Base-by-base conservation (phyloP, 2,888 invertebrate species). In the Agapostemon virescens region DNA sequence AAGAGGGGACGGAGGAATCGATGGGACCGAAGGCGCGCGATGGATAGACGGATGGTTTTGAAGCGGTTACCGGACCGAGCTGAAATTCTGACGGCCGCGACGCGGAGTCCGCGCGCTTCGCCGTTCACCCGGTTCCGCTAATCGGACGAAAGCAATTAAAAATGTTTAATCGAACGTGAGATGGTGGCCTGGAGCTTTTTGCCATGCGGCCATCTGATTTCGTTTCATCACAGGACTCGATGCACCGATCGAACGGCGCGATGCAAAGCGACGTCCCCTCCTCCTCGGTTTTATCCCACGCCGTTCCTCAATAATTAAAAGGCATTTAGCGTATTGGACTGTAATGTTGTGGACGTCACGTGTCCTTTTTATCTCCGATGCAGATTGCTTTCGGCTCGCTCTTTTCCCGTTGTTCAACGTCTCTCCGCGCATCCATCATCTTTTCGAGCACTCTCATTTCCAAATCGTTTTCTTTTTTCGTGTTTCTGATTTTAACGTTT, bases 141-240 rank as follows among this genome's bases (percentile, higher is more conserved):
- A 86, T 85, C 79, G 82, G 73, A 77, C 74, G 79, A 86, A 83
- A 85, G 83, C 83, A 84, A 87, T 87, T 86, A 87, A 87, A 87
- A 86, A 85, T 86, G 86, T 84, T 84, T 86, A 84, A 86, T 86
- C 86, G 81, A 81, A 86, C 86, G 84, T 85, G 84, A 84, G 82
- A 77, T 74, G 76, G 79, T 66, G 78, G 70, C 64, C 71, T 26
- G 30, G 1, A 75, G 69, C 74, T 75, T 67, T 75, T 63, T 64
- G 52, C 61, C 49, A 40, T 33, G 38, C 69, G 52, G 40, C 26
- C 77, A 58, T 67, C 77, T 73, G 76, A 75, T 63, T 77, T 66
- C 81, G 69, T 72, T 77, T 75, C 74, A 77, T 63, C 52, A 49
- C 40, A 77, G 49, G 30, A 76, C n/a, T 58, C 69, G 45, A 30